Base-by-base conservation (phyloP, 2,797 vertebrate species). In the Tenualosa thibaudeaui region DNA sequence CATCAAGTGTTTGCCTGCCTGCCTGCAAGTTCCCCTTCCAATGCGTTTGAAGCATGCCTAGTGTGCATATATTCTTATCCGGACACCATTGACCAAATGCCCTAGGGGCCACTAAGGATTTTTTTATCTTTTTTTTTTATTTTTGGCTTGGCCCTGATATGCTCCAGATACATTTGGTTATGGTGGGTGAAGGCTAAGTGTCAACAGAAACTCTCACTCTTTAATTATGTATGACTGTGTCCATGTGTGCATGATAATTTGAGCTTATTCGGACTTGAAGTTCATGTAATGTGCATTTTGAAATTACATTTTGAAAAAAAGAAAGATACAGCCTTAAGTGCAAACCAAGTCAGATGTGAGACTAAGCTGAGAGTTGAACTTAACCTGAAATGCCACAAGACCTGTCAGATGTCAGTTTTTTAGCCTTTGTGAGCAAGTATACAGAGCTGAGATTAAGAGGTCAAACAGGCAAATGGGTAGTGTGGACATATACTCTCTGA, bases 1-100 rank as follows among this genome's bases (percentile, higher is more conserved):
- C 37, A 81, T 82, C 82, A 81, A 82, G 83, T 65, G 82, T 81
- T 58, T 84, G 24, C 81, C 62, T 56, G 51, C 51, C 51, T 84
- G 24, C 81, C 62, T 56, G 54, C 54, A 43, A 78, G 71, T 78
- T 46, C 22, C 40, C 71, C 40, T 10, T 75, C 68, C 71, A 78
- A 22, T 78, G 71, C 17, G 15, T 78, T 78, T 78, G 71, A 78
- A 78, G 71, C 71, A 46, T 78, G 71, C 71, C 71, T 78, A 17
- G 15, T 46, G 71, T 78, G 40, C 71, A 46, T 43, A 46, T 78
- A 78, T 78, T 78, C 71, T 78, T 78, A 78, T 78, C 37, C 71
- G 43, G 40, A 78, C 71, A 78, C 71, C 71, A 78, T 78, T 78
- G 71, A 78, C 71, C 71, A 78, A 78, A 78, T 46, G 71, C 71